Base-by-base conservation (phyloP, 1,140 invertebrate species). In the Brachionus asplanchnoidis region DNA sequence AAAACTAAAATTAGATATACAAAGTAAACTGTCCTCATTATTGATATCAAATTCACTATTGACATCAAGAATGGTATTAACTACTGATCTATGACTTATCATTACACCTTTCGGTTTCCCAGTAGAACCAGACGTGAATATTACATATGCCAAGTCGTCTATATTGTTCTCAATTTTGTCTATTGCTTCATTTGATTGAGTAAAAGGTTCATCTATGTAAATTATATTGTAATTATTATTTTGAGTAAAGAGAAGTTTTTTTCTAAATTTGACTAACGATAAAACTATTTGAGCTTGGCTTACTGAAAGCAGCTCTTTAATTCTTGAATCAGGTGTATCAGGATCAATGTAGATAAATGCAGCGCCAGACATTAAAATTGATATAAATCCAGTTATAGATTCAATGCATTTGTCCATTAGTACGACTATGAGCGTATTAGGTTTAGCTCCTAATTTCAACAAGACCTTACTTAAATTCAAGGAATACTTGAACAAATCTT, bases 91-190 rank as follows among this genome's bases (percentile, higher is more conserved):
- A 89, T 95, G 93, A 26, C 92, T 94, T 86, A 95, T 90, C 1
- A 95, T 91, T 6, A 95, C 94, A 60, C 94, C 94, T 92, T 92
- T 94, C 92, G 94, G 95, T 86, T 92, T 92, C 32, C 93, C 94
- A n/a, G 95, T 95, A n/a, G 94, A 95, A 65, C 94, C 95, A 90
- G 93, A 95, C 2, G 95, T 96, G 88, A 96, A 96, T 32, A 96
- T 91, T 86, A 96, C 42, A 77, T 77, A 77, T 1, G 42, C 42
- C 17, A 77, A 44, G 7, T 77, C 40, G n/a, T 36, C 36, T 17
- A 36, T 9, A 14, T 32, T 32, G 0, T 32, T 20, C 20, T 73
- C 28, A 7, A 23, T 32, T n/a, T 17, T 65, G 1, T 2, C 56
- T 17, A 17, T 65, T 68, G 4, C 6, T 28, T 68, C 20, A 68